phyloP scores from a whole-genome alignment of 2,888 invertebrate genomes.

The Agelastica alni region DNA sequence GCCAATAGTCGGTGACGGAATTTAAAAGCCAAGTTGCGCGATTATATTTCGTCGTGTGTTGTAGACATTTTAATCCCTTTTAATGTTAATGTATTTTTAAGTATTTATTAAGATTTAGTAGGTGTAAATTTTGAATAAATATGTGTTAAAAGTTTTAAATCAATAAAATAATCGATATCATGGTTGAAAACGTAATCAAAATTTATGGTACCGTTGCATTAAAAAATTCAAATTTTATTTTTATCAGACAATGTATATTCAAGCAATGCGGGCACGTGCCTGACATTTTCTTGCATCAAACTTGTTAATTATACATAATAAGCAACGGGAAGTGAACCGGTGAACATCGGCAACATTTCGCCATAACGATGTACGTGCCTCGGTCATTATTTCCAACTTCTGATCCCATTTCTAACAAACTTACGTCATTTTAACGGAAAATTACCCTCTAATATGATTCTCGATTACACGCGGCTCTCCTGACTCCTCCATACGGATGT shows the following conservation, averaged over 20 bases:
- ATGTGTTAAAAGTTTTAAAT: no score
- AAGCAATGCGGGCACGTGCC: constrained; percentile 7
- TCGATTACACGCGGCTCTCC: constrained; percentile 7
- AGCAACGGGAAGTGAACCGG: constrained; percentile 17
- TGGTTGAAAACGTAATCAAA: no score
- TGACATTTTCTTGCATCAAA: constrained; percentile 8
- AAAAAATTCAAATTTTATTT: no score
- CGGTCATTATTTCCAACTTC: constrained; percentile 33
- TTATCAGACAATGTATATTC: neutral
- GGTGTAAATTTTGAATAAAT: no score
- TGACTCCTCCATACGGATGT: constrained; percentile 1
- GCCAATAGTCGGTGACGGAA: no score
- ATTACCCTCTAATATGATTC: constrained; percentile 26
- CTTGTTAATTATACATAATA: constrained; percentile 29
- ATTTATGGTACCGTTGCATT: no score
- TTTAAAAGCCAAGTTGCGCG: no score
- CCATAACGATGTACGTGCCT: constrained; percentile 35
- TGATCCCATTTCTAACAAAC: constrained; percentile 12
- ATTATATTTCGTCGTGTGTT: no score
- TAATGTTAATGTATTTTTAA: no score
- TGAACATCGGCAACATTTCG: constrained; percentile 33
- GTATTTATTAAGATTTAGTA: no score
- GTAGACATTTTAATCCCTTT: no score
- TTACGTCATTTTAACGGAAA: constrained; percentile 27
- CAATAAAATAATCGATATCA: no score